These are phyloP conservation scores for Mactra quadrangularis DNA, from an alignment of 1,140 invertebrate species.

Conservation along the genomic window DNA sequence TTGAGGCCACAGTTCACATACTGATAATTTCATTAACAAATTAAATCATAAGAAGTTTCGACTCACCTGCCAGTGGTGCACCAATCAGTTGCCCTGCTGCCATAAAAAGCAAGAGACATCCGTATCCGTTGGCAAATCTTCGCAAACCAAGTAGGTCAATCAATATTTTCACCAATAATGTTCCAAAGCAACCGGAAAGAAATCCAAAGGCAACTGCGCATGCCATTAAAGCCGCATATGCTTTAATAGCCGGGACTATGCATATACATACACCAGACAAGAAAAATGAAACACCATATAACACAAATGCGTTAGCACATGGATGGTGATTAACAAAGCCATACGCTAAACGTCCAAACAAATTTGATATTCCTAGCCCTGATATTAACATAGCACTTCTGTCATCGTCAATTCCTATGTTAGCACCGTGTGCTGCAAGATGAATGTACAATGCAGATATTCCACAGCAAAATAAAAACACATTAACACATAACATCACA, in stretches of 20 bases:
- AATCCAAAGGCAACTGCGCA: slow-evolving; percentile 65
- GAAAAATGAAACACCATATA: slow-evolving; percentile 57
- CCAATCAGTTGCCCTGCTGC: slow-evolving; percentile 65
- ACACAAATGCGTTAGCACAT: slow-evolving; percentile 47
- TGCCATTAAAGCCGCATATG: slow-evolving; percentile 59
- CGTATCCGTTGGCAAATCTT: slow-evolving; percentile 66
- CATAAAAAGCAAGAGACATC: slow-evolving; percentile 68
- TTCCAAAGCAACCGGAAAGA: slow-evolving; percentile 65
- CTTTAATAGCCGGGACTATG: slow-evolving; percentile 40
- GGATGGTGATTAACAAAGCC: slow-evolving; percentile 53
- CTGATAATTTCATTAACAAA: too few relatives aligned
- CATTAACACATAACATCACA: slow-evolving; percentile 63
- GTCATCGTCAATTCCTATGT: slow-evolving; percentile 30
- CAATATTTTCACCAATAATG: slow-evolving; percentile 61
- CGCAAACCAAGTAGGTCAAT: slow-evolving; percentile 64
- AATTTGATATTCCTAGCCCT: slow-evolving; percentile 88
- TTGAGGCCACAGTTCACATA: too few relatives aligned
- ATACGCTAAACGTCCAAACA: slow-evolving; percentile 65
- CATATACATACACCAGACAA: slow-evolving; percentile 55
- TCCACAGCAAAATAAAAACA: slow-evolving; percentile 66
- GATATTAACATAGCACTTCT: slow-evolving; percentile 91
- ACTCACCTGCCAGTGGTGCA: slow-evolving; percentile 66
- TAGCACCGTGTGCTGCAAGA: slow-evolving; percentile 59
- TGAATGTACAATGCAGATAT: slow-evolving; percentile 69
- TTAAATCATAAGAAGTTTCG: too few relatives aligned